Evolutionary conservation across 2,888 invertebrate genomes (phyloP), one percentile per base, ranked within the genome.

Genomic region (Ectemnius continuus): DNA sequence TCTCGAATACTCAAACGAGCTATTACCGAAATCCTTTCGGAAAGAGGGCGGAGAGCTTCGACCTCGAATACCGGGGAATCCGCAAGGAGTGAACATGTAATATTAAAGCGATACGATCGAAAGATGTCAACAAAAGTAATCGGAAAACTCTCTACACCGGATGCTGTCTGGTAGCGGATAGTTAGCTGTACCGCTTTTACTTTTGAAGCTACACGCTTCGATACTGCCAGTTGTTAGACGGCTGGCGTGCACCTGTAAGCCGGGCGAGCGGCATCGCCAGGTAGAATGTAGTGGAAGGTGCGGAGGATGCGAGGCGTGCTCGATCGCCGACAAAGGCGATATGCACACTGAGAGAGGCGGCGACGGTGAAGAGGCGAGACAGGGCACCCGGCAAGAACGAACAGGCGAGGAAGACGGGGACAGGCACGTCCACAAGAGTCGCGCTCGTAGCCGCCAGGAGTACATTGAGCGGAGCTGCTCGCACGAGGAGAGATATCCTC

Each of bases 401-500:
- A 76, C 70, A 73, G 66, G 67, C 69, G 76, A 75, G 68, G 68
- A 67, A 65, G 62, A 64, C 64, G 72, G 69, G 66, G 70, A 66
- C 59, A 36, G 36, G 36, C 71, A 63, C 68, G 70, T 68, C 61
- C 66, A 76, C 78, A 61, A 56, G 68, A 65, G 67, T 67, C 79
- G 63, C 66, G 64, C 67, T 68, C 80, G 77, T 77, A 68, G 71
- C 73, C 61, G 78, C 78, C 76, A 76, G 77, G 73, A 83, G 78
- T 72, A 36, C 36, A 36, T 36, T 36, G 36, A 36, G 36, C 36
- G 5, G 36, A 6, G 78, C 69, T 73, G 79, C 66, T 74, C 74
- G 74, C 75, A 78, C 76, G 78, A 76, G 80, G 71, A 81, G 81
- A 81, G 78, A 81, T 79, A 84, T 80, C 80, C 79, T 79, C 70